Base-by-base conservation (phyloP, 1,140 invertebrate species). In the Caenorhabditis latens region DNA sequence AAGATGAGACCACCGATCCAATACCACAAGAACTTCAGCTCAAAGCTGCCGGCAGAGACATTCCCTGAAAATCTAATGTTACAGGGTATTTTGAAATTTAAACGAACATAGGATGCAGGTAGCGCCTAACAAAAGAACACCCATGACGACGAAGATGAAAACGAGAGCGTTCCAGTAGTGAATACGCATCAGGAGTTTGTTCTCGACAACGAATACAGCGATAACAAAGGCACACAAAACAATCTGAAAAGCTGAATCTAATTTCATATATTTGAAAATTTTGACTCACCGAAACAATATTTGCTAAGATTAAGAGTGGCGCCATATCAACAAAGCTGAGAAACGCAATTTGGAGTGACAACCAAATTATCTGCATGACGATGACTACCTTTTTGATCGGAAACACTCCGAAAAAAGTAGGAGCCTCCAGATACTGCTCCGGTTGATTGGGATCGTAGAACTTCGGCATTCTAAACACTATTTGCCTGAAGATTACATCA, bases 391-490 rank as follows among this genome's bases (percentile, higher is more conserved):
- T 6, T n/a, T 79, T 79, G 43, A 79, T 50, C 8, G 71, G 71
- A 4, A 79, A 4, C n/a, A 79, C 8, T 11, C 71, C 71, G 21
- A n/a, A 50, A 19, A 79, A n/a, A 13, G 50, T 79, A 1, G 71
- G 71, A 50, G 5, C 19, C 8, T 53, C n/a, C n/a, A 21, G n/a
- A 24, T 19, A 79, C 21, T 79, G 71, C 13, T 50, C 71, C 8
- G 71, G 71, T 53, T 79, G 43, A 42, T 24, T 79, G 19, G 71
- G 71, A 79, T 79, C 71, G n/a, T 79, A 79, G 71, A 79, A 79
- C 19, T 48, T 50, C 46, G 14, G 6, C 71, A 79, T 71, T 46
- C 16, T 46, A 9, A 40, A 58, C 2, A 32, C 1, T 32, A 32
- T 32, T 32, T 32, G 32, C 32, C 32, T 32, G 2, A 32, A 2